Base-by-base conservation (phyloP, 30 jellyfish, hydroid and myxozoan species). In the Hydractinia echinata region DNA sequence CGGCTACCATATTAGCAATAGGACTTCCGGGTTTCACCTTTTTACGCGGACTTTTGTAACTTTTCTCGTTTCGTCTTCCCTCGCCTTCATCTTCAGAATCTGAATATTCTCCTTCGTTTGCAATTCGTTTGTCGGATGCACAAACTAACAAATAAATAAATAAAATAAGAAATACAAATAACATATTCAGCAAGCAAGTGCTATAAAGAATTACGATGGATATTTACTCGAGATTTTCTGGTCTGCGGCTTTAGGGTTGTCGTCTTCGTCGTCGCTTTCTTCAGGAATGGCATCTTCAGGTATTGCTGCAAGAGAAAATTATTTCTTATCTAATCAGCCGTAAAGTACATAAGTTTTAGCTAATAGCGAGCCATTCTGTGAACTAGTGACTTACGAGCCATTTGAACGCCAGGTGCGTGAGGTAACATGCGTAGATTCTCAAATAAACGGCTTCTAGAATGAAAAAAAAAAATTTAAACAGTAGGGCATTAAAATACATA, bases 81-180 rank as follows among this genome's bases (percentile, higher is more conserved):
- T 90, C 96, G 54, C 97, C 97, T 73, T 90, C 97, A 53, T 90
- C 97, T 77, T 90, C 97, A 50, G 97, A 90, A 80, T 90, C 97
- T 6, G 97, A 90, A 55, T 79, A 84, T 44, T 90, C 97, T 20
- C 81, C 97, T 9, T 90, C 95, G 66, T 85, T 84, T 4, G 95
- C 95, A 20, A 90, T 66, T 48, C 97, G 95, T 72, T 90, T 90
- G 77, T 90, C 97, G 7, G 97, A 90, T 51, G 97, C 86, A 10
- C 95, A 81, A 52, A 90, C 97, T 90, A 77, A 49, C 61, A 71
- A 76, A 55, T 10, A 18, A 71, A 51, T 13, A 58, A 58, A 16
- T 11, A 10, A 44, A 68, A 11, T 2, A 68, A 10, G 51, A 20
- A 30, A 68, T 10, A 20, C n/a, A 18, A 20, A 68, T 18, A 30